These are phyloP conservation scores for Babylonia areolata DNA, from an alignment of 1,140 invertebrate species.

Conservation along the genomic window DNA sequence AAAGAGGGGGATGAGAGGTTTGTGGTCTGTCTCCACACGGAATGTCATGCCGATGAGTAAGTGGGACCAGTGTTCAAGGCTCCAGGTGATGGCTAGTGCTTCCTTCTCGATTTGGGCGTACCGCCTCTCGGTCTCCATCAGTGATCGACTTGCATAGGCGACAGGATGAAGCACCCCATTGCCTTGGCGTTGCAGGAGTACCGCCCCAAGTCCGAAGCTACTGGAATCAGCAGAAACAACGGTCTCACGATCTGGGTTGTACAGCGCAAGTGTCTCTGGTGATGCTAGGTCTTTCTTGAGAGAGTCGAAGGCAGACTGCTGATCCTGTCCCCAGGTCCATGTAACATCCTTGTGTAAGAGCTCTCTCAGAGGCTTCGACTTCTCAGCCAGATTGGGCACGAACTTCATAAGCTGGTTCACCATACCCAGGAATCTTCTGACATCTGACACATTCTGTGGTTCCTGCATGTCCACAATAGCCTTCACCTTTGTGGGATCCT, in stretches of 20 bases:
- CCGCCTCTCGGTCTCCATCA: constrained; percentile 70
- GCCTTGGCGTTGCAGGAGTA: constrained; percentile 40
- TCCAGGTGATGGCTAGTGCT: constrained; percentile 74
- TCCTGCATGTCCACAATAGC: constrained; percentile 18
- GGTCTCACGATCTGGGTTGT: too few species aligned
- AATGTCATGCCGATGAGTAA: constrained; percentile 74
- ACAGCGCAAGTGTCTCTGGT: too few species aligned
- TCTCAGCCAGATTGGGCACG: too few species aligned
- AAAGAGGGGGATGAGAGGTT: constrained; percentile 64
- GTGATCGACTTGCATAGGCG: constrained; percentile 38
- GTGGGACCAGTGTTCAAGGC: constrained; percentile 77
- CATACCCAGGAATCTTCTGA: constrained; percentile 10
- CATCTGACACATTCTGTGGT: constrained; percentile 7
- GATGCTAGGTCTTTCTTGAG: too few species aligned
- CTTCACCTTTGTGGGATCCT: constrained; percentile 29
- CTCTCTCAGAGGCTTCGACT: too few species aligned
- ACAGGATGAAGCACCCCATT: constrained; percentile 26
- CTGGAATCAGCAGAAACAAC: constrained; percentile 49
- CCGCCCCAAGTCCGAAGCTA: constrained; percentile 51
- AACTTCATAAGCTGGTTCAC: too few species aligned
- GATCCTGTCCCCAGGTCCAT: background rate
- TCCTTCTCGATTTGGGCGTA: constrained; percentile 79
- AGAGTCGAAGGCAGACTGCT: constrained; percentile 39
- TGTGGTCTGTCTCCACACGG: constrained; percentile 67
- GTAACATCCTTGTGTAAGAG: too few species aligned